Base-by-base conservation (phyloP, 2,888 invertebrate genomes). In the Bedellia somnulentella region DNA sequence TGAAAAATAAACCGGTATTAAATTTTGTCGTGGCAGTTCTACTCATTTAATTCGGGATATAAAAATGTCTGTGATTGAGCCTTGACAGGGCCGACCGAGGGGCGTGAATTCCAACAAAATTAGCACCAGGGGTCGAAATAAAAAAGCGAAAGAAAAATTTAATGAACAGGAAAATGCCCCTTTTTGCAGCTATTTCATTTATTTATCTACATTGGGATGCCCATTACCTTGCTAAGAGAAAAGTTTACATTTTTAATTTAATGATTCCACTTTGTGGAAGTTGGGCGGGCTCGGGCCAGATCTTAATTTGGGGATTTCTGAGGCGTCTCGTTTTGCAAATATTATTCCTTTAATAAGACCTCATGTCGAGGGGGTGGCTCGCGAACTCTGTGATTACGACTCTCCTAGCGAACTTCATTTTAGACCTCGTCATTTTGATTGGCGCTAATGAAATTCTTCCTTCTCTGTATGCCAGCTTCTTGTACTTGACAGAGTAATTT, bases 161-260 rank as follows among this genome's bases (percentile, higher is more conserved):
- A 78, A 78, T 78, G 77, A 78, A 78, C 76, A 77, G 77, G 77
- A 78, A 78, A 78, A 78, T 76, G 73, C 70, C 73, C 70, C 75
- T 75, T 75, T 71, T 75, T 71, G 71, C 71, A 73, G 71, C 73
- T 76, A 75, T 75, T 75, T 63, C 71, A 75, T 75, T 73, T 75
- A 77, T 77, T 77, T 76, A 76, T 76, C 76, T 71, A 68, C 73
- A 76, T 75, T 55, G 70, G 73, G 73, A 75, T 76, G 75, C 75
- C 77, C 77, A 77, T 77, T 76, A 77, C 76, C 70, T 76, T 68
- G 71, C 77, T 76, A 77, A 77, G 73, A 77, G 76, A 76, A 77
- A 77, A 77, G 76, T 77, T 76, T 73, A 71, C 73, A 71, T 77
- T 77, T 76, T 77, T 77, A 77, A 77, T 77, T 77, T 77, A 76